phyloP scores from a whole-genome alignment of 2,113 vertebrate genomes.

The Condylura cristata region DNA sequence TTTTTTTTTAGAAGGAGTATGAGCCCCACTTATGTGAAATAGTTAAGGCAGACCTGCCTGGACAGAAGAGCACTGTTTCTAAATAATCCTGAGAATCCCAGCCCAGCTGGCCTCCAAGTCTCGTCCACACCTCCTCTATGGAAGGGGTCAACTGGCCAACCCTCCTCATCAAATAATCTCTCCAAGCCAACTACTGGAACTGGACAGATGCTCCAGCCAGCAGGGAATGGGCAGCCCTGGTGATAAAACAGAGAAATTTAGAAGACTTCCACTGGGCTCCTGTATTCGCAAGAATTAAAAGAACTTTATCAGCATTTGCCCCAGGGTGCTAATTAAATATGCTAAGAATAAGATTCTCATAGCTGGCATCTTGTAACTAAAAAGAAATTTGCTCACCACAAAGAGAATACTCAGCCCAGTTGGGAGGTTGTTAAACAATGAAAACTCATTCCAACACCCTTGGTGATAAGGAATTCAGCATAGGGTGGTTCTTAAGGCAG shows the following conservation, averaged over 20 bases:
- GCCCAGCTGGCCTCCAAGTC: neutral
- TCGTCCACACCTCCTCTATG: neutral
- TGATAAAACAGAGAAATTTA: constrained; percentile 37
- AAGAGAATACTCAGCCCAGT: neutral
- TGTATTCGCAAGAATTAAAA: constrained; percentile 39
- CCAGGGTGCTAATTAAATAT: constrained; percentile 53
- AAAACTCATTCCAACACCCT: neutral
- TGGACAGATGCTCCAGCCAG: constrained; percentile 31
- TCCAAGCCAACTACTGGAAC: neutral
- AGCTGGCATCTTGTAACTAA: neutral
- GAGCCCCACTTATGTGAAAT: neutral
- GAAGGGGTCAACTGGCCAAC: neutral
- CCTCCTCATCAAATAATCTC: neutral
- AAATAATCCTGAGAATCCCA: neutral
- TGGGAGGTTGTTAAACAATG: neutral
- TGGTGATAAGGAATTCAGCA: neutral
- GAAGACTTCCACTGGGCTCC: neutral
- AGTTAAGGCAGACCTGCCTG: neutral
- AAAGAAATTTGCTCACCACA: constrained; percentile 4
- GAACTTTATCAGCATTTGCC: constrained; percentile 43
- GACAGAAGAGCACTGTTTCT: neutral
- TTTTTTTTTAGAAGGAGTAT: neutral
- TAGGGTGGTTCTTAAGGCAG: neutral
- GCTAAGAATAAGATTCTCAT: constrained; percentile 29
- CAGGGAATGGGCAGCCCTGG: neutral